A percentile compares a stretch with the other conserved stretches of the same genome.
phyloP scores from a whole-genome alignment of 1,140 invertebrate genomes.

The Cecropterus lyciades region DNA sequence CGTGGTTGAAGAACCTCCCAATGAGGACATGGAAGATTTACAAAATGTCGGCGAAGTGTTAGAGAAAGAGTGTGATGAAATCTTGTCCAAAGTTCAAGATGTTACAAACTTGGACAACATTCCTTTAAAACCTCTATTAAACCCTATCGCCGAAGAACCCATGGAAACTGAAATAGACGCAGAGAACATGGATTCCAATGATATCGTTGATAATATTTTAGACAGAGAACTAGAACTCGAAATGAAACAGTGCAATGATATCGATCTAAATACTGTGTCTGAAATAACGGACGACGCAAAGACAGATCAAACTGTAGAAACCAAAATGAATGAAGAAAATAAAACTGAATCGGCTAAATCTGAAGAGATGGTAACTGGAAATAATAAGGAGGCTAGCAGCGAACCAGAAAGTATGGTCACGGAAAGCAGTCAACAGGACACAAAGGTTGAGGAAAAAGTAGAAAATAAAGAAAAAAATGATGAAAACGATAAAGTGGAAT shows the following conservation, averaged over 20 bases:
- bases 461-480: conserved; percentile 10
- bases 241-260: conserved; percentile 56
- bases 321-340: conserved; percentile 16
- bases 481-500: conserved; percentile 3
- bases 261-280: conserved; percentile 35
- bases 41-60: conserved; percentile 72
- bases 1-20: conserved; percentile 66
- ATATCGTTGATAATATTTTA: conserved; percentile 70
- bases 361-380: conserved; percentile 43
- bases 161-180: conserved; percentile 68
- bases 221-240: conserved; percentile 66
- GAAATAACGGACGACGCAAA: conserved; percentile 32
- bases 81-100: conserved; percentile 73
- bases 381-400: conserved; percentile 36
- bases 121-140: conserved; percentile 65
- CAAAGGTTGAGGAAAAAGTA: conserved; percentile 25
- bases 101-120: conserved; percentile 76
- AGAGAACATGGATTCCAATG: conserved; percentile 57
- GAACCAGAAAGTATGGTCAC: conserved; percentile 37
- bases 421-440: conserved; percentile 34
- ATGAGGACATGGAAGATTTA: conserved; percentile 68
- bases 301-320: conserved; percentile 34
- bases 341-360: conserved; percentile 32
- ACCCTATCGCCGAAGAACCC: conserved; percentile 69
- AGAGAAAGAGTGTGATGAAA: conserved; percentile 78